Evolutionary conservation across 2,888 invertebrate genomes (phyloP).

Genomic region (Thecophora atra): DNA sequence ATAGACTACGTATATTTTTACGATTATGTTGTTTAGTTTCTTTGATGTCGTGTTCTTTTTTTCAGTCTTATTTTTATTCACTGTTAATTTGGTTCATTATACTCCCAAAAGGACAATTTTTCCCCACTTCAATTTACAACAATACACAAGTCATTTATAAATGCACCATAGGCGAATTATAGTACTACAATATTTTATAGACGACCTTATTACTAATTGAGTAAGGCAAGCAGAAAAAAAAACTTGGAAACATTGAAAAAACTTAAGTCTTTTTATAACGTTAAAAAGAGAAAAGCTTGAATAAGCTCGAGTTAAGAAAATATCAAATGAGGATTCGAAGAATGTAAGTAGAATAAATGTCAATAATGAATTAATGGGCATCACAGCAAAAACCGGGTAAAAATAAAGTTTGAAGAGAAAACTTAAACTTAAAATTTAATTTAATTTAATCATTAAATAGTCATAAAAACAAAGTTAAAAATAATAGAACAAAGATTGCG

Average conservation of each 20-base stretch:
- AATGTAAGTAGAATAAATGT: slow-evolving; percentile 1
- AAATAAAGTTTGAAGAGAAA: too few relatives aligned
- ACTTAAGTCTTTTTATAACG: not conserved
- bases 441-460: too few relatives aligned
- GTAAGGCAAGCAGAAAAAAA: too few relatives aligned
- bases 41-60: slow-evolving; percentile 20
- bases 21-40: slow-evolving; percentile 12
- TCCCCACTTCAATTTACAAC: too few relatives aligned
- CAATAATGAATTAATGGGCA: slow-evolving; percentile 26
- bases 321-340: slow-evolving; percentile 2
- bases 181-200: too few relatives aligned
- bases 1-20: slow-evolving; percentile 5
- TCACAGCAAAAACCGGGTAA: too few relatives aligned
- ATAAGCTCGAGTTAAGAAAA: not conserved
- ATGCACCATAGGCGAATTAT: too few relatives aligned
- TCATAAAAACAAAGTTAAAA: not conserved
- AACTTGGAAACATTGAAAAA: too few relatives aligned
- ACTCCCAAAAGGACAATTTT: too few relatives aligned
- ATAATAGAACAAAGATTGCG: not conserved
- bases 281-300: slow-evolving; percentile 32
- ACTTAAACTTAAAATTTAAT: too few relatives aligned
- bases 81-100: slow-evolving; percentile 23
- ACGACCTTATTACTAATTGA: too few relatives aligned
- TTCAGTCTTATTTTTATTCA: slow-evolving; percentile 27
- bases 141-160: too few relatives aligned